Evolutionary conservation across 2,888 invertebrate species (phyloP).

Genomic region (Prosapia bicincta): DNA sequence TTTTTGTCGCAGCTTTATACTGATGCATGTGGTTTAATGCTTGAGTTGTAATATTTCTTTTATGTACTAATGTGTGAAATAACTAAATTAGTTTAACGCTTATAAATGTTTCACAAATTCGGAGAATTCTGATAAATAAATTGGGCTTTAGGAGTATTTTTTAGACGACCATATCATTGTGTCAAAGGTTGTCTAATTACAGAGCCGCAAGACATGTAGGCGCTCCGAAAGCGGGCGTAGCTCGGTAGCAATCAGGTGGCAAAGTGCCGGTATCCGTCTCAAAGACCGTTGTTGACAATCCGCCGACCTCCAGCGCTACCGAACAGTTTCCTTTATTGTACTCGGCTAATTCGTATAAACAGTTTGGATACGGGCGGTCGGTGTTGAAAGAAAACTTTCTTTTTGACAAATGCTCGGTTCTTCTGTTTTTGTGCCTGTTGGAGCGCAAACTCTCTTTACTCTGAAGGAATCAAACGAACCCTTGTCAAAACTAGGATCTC

Average conservation of each 20-base stretch:
- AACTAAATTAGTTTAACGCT: too few species aligned
- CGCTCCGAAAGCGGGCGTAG: too few species aligned
- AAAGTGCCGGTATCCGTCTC: not conserved
- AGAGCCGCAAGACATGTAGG: too few species aligned
- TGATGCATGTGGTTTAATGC: too few species aligned
- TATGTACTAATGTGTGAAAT: too few species aligned
- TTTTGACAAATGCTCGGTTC: conserved; percentile 18
- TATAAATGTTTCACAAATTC: too few species aligned
- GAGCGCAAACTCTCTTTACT: conserved; percentile 15
- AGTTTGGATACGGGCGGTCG: conserved; percentile 29
- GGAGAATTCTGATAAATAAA: too few species aligned
- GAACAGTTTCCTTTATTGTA: not conserved
- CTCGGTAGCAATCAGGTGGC: too few species aligned
- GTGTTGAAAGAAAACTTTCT: conserved; percentile 23
- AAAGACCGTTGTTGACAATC: not conserved
- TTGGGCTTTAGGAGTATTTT: too few species aligned
- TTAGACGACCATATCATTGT: too few species aligned
- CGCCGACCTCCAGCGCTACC: not conserved
- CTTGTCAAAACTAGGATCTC: not conserved
- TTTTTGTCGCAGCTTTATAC: too few species aligned
- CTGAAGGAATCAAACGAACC: not conserved
- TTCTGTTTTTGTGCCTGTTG: conserved; percentile 12
- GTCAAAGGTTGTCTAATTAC: not conserved
- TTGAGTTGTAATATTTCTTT: too few species aligned
- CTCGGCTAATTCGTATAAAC: conserved; percentile 30